Evolutionary conservation across 2,888 invertebrate genomes (phyloP).

Genomic region (Nomada flava): DNA sequence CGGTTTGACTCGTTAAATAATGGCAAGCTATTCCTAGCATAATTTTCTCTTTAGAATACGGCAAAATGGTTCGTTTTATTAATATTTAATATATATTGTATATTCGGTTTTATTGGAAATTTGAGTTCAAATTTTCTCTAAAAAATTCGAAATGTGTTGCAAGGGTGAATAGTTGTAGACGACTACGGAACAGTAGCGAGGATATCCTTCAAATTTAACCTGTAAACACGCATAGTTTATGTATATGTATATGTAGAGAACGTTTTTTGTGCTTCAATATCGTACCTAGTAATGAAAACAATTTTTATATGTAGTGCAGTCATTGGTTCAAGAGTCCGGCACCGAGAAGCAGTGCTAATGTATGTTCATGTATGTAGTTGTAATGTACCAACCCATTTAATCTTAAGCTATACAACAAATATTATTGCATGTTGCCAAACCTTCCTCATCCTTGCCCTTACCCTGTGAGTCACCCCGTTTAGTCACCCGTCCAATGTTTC

Average conservation of each 20-base stretch:
- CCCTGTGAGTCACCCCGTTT: too few relatives aligned
- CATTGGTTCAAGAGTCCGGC: background rate
- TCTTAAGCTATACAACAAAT: too few relatives aligned
- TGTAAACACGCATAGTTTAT: background rate
- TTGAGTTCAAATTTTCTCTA: background rate
- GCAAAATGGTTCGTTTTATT: background rate
- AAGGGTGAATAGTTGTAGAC: background rate
- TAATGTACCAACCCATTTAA: too few relatives aligned
- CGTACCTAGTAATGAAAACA: background rate
- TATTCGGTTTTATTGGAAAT: background rate
- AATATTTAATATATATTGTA: too few relatives aligned
- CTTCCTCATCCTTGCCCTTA: slow-evolving; percentile 5
- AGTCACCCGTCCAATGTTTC: too few relatives aligned
- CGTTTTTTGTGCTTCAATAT: background rate
- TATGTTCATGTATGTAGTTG: too few relatives aligned
- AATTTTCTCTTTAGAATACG: too few relatives aligned
- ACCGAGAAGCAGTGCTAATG: background rate
- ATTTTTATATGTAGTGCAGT: background rate
- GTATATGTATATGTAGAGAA: background rate
- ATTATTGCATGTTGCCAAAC: slow-evolving; percentile 1
- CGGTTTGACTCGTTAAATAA: background rate
- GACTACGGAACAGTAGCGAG: background rate
- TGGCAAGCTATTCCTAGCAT: too few relatives aligned
- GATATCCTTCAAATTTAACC: background rate
- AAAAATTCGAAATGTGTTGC: background rate